These are phyloP conservation scores for Nicator chloris DNA, from an alignment of 2,113 vertebrate species.

Conservation along the genomic window DNA sequence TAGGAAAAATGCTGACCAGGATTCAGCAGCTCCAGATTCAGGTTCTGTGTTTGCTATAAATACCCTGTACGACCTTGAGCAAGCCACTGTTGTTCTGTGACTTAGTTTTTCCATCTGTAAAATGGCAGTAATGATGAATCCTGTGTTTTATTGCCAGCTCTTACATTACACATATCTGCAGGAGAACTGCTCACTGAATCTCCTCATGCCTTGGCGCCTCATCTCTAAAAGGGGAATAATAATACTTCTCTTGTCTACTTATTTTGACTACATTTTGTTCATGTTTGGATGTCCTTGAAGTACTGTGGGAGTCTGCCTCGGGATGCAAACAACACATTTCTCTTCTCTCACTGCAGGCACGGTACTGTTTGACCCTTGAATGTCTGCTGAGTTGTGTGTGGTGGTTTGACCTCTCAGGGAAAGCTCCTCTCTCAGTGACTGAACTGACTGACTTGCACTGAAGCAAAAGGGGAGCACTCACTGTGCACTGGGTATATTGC, in stretches of 20 bases:
- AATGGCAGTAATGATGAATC: background rate
- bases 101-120: slow-evolving; percentile 16
- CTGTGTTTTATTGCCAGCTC: slow-evolving; percentile 18
- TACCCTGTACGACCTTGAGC: background rate
- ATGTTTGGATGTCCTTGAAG: background rate
- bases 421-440: background rate
- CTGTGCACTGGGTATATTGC: background rate
- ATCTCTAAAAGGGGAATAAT: background rate
- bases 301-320: background rate
- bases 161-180: slow-evolving; percentile 8
- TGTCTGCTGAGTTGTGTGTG: background rate
- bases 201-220: background rate
- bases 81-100: background rate
- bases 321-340: background rate
- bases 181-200: background rate
- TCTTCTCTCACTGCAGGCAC: background rate
- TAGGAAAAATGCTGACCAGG: slow-evolving; percentile 8
- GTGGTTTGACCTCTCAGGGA: background rate
- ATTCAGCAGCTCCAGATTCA: slow-evolving; percentile 2
- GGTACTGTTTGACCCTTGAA: background rate
- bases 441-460: background rate
- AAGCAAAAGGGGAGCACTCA: background rate
- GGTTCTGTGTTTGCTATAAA: slow-evolving; percentile 33
- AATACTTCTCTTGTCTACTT: background rate
- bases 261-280: background rate